Evolutionary conservation across 2,113 vertebrate species (phyloP), one percentile per base, ranked within the genome.

Genomic region (Pogona vitticeps): DNA sequence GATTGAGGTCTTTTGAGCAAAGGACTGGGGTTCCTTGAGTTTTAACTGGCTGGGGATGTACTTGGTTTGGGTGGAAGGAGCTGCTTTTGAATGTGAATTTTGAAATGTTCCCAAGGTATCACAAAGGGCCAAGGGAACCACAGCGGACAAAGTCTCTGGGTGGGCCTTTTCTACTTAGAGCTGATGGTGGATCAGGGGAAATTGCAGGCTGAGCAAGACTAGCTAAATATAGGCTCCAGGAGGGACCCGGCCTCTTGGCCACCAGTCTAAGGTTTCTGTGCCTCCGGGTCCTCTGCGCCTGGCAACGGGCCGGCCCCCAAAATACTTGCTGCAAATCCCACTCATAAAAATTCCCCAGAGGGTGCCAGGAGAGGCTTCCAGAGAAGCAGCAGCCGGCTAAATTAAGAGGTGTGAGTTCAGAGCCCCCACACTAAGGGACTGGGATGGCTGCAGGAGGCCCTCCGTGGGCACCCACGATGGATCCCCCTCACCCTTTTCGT

Each of bases 341-440:
- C 92, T 95, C 86, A 91, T 95, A 93, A 96, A 96, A 96, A 94
- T 91, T 95, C 95, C 93, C 93, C 93, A 73, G 94, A 80, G 90
- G 95, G 95, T 97, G 95, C 94, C 92, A 95, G 91, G 92, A 95
- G 96, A 96, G 96, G 94, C 96, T 97, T 96, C 95, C 94, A 91
- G 87, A 95, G 94, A 95, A 95, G 95, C 90, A 92, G 92, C 28
- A 92, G 93, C 94, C 88, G 81, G 92, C 95, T 95, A 96, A 96
- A 97, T 97, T 95, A 96, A 96, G 95, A 93, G 0, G 52, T 80
- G 91, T 93, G 95, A 94, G 91, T 95, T 96, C 92, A 94, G 94
- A 90, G 92, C 92, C 88, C 92, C 94, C 46, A 52, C 5, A 52
- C n/a, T n/a, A n/a, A n/a, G n/a, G n/a, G n/a, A n/a, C n/a, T n/a